Conservation (phyloP, 1,140 invertebrate genomes). For the Drosophila kanapiae region DNA sequence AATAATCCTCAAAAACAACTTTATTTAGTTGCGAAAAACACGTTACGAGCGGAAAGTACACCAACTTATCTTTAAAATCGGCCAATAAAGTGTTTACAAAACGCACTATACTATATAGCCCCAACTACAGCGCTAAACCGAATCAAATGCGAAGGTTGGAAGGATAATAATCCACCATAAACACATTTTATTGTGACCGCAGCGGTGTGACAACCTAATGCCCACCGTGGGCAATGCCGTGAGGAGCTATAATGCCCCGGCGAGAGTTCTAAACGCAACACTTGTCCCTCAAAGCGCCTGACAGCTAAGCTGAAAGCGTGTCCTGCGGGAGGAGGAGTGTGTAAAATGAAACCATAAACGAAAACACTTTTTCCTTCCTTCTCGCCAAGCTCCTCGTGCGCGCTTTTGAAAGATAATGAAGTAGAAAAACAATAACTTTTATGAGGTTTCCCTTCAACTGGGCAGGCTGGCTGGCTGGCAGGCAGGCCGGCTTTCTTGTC, state of each 20-base stretch:
- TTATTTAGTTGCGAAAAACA: not conserved
- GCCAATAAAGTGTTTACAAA: conserved; percentile 19
- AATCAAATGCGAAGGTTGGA: conserved; percentile 6
- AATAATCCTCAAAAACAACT: not conserved
- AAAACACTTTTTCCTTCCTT: conserved; percentile 58
- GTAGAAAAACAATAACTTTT: conserved; percentile 85
- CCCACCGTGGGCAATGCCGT: not conserved
- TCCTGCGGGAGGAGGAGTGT: conserved; percentile 36
- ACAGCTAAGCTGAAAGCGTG: conserved; percentile 58
- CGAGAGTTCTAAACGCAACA: conserved; percentile 62
- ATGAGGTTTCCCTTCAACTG: conserved; percentile 71
- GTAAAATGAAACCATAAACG: conserved; percentile 81
- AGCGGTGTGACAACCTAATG: conserved; percentile 14
- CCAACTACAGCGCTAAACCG: not conserved
- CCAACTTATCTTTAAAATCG: conserved; percentile 9
- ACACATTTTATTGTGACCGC: conserved; percentile 18
- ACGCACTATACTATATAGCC: not conserved
- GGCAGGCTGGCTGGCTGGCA: conserved; percentile 4
- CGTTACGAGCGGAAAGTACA: not conserved
- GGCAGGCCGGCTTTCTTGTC: not conserved
- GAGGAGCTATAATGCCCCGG: conserved; percentile 2
- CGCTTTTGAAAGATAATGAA: conserved; percentile 81
- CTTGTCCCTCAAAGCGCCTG: conserved; percentile 68
- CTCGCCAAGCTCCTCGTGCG: conserved; percentile 6
- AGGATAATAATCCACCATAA: conserved; percentile 22